phyloP scores from a whole-genome alignment of 1,140 invertebrate genomes.

The Panagrolaimus sp. region DNA sequence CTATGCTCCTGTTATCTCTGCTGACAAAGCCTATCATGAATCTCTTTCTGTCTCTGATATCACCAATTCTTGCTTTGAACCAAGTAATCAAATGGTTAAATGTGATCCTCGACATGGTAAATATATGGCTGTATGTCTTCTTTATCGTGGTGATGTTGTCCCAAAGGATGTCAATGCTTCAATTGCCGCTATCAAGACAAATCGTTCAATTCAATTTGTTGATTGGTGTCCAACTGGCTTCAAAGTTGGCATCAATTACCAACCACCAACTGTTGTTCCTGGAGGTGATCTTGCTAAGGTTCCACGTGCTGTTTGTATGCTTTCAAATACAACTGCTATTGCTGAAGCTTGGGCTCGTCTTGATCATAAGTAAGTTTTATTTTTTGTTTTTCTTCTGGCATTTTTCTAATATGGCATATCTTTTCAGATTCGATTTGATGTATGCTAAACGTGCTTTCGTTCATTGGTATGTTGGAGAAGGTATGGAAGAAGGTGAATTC shows the following conservation, averaged over 20 bases:
- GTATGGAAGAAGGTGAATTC: slow-evolving; percentile 75
- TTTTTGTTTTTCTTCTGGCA: slow-evolving; percentile 60
- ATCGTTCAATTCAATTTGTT: slow-evolving; percentile 63
- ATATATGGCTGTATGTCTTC: slow-evolving; percentile 60
- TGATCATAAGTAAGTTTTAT: slow-evolving; percentile 68
- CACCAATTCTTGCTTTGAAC: slow-evolving; percentile 80
- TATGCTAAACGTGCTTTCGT: slow-evolving; percentile 74
- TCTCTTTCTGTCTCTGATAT: slow-evolving; percentile 71
- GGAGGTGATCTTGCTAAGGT: slow-evolving; percentile 58
- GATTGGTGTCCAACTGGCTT: slow-evolving; percentile 85
- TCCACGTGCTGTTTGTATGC: slow-evolving; percentile 67
- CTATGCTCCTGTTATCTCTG: slow-evolving; percentile 77
- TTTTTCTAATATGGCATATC: too few species aligned
- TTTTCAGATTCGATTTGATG: slow-evolving; percentile 67
- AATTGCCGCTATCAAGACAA: slow-evolving; percentile 66
- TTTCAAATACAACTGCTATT: slow-evolving; percentile 74
- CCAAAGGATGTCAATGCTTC: slow-evolving; percentile 69
- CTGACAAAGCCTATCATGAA: slow-evolving; percentile 80
- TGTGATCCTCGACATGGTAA: slow-evolving; percentile 59
- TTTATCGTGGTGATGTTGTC: slow-evolving; percentile 57
- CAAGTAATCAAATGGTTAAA: slow-evolving; percentile 85
- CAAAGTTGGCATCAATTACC: slow-evolving; percentile 62
- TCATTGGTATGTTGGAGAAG: slow-evolving; percentile 71
- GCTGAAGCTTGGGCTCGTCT: slow-evolving; percentile 72
- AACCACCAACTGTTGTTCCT: slow-evolving; percentile 57